These are phyloP conservation scores for Labia minor DNA, from an alignment of 2,888 invertebrate species.

Conservation along the genomic window DNA sequence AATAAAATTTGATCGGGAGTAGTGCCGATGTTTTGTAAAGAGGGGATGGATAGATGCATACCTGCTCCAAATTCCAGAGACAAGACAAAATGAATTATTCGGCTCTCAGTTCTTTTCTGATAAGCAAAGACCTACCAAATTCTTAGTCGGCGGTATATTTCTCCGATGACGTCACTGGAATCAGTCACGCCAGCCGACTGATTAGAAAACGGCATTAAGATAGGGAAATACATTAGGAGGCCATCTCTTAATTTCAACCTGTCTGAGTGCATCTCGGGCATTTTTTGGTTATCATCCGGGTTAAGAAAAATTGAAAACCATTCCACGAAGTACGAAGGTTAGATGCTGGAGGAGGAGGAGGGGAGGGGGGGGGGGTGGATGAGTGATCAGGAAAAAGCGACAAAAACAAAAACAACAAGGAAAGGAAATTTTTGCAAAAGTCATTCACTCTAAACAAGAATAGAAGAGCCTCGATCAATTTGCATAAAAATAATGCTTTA, in stretches of 20 bases:
- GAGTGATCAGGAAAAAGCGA: too few species aligned
- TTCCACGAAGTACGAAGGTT: not conserved
- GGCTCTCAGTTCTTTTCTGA: not conserved
- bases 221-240: constrained; percentile 8
- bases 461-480: too few species aligned
- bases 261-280: constrained; percentile 13
- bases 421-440: too few species aligned
- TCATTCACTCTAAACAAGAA: too few species aligned
- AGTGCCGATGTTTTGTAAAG: not conserved
- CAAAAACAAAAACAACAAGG: too few species aligned
- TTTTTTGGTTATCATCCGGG: not conserved
- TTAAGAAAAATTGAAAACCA: constrained; percentile 13
- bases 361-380: too few species aligned
- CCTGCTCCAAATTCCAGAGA: constrained; percentile 5
- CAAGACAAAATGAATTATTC: constrained; percentile 5
- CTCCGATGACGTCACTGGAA: not conserved
- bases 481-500: too few species aligned
- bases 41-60: not conserved
- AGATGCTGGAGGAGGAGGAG: too few species aligned
- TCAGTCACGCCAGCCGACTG: not conserved
- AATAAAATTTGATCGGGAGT: too few species aligned
- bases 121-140: not conserved
- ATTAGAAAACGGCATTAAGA: constrained; percentile 13
- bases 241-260: not conserved
- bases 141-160: not conserved